Base-by-base conservation (phyloP, 2,888 invertebrate species). In the Allygus modestus region DNA sequence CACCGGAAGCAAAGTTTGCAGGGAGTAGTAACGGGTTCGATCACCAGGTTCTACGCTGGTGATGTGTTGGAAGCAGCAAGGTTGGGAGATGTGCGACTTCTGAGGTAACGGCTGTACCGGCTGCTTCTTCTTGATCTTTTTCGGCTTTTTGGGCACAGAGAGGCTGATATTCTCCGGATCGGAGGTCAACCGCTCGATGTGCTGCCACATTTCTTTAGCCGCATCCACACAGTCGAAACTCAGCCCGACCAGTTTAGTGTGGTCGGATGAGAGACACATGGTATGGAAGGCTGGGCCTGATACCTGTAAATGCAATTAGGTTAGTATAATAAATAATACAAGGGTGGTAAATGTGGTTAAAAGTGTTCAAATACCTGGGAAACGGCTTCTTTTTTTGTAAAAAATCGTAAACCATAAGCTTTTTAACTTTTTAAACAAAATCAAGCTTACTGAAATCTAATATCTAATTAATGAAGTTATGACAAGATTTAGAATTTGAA, bases 41-140 rank as follows among this genome's bases (percentile, higher is more conserved):
- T 95, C 95, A 84, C 93, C 93, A 54, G 93, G 92, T 86, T 95
- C 95, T 69, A 96, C 94, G 88, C 94, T 95, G 81, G 96, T 96
- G 86, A 97, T 94, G 90, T 97, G 96, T 88, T 95, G 95, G 90
- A 97, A 97, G 89, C 96, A 96, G 89, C 96, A 96, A 0, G 97
- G 97, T 89, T 94, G 94, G 73, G 96, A 96, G 87, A 97, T 97
- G 90, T 96, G 95, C 85, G 93, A 93, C 90, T 97, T 97, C 77
- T 94, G 94, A 26, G 96, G 96, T 85, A 95, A 90, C 65, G 93
- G 92, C 4, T 92, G 91, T 71, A 92, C 92, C 89, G 94, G 93
- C 5, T 90, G 91, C 87, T 92, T 92, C 87, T 91, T 91, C 90
- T 90, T 90, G 41, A 86, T 84, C 81, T 91, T 91, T 43, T 89